Evolutionary conservation across 2,797 vertebrate species (phyloP).

Genomic region (Helostoma temminkii): DNA sequence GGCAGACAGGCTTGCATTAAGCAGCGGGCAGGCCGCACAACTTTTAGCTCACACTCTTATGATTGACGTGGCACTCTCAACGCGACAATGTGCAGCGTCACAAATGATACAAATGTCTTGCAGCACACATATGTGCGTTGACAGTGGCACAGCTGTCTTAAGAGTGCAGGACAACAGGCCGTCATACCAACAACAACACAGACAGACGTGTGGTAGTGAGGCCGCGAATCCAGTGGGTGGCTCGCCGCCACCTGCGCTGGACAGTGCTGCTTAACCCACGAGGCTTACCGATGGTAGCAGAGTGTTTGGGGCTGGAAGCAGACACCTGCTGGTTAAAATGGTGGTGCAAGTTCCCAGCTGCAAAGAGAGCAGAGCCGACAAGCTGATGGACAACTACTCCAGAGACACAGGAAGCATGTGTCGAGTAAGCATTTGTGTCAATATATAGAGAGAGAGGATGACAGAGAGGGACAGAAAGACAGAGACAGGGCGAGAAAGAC

Average conservation of each 20-base stretch:
- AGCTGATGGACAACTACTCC: constrained; percentile 75
- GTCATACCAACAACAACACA: constrained; percentile 59
- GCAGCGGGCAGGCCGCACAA: constrained; percentile 56
- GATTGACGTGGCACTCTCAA: constrained; percentile 53
- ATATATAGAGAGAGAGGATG: constrained; percentile 27
- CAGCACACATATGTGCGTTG: constrained; percentile 21
- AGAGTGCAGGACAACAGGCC: constrained; percentile 53
- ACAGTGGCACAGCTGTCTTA: constrained; percentile 47
- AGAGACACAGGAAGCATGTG: constrained; percentile 57
- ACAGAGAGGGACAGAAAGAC: constrained; percentile 33
- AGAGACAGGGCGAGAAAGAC: constrained; percentile 8
- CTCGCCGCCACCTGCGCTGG: constrained; percentile 18
- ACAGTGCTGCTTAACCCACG: constrained; percentile 52
- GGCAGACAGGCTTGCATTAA: constrained; percentile 59
- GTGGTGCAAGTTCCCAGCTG: constrained; percentile 90
- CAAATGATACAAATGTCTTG: neutral
- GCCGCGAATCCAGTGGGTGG: constrained; percentile 34
- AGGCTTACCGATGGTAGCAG: constrained; percentile 84
- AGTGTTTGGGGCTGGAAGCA: constrained; percentile 89
- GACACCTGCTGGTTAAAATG: constrained; percentile 88
- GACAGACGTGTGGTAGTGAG: constrained; percentile 59
- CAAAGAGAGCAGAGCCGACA: constrained; percentile 84
- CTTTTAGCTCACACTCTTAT: constrained; percentile 54
- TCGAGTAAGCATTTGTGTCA: constrained; percentile 69
- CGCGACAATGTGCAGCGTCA: constrained; percentile 3